Base-by-base conservation (phyloP, 2,113 vertebrate species). In the Synchiropus splendidus region DNA sequence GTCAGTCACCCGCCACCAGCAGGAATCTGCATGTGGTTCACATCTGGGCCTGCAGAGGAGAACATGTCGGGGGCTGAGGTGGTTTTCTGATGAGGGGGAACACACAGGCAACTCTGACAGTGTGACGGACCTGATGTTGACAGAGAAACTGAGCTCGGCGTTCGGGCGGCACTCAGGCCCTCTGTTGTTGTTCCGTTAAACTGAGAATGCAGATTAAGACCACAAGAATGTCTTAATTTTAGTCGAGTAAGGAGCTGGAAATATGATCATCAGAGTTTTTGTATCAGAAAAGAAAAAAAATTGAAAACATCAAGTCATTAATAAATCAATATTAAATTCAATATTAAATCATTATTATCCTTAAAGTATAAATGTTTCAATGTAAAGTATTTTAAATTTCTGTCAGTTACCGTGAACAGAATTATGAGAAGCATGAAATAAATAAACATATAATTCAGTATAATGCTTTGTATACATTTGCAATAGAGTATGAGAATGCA, bases 41-140 rank as follows among this genome's bases (percentile, higher is more conserved):
- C 79, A 83, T 80, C 75, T 83, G 81, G 64, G 64, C 59, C 73
- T 67, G 56, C 71, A 65, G 49, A 77, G 70, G 65, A 32, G 60
- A 62, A 58, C 45, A 27, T 50, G 63, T 30, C 2, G 35, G 31
- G 27, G 16, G 36, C 40, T 41, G 55, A 64, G 67, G 69, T 38
- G 52, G 71, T 71, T 70, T 69, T 82, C 72, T 67, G 72, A 74
- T 45, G 71, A 64, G 68, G 66, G n/a, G 73, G 74, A 79, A 75
- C 78, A 71, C 67, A 61, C 60, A 64, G 18, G 61, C 52, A 51
- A 58, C 61, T 65, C 48, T 72, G 68, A 39, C 40, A 34, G 56
- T 61, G 74, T 51, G 55, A 78, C 55, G 4, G 13, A 52, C 36
- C 31, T 5, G 6, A 32, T 66, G 71, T 70, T 63, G 68, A 69